A percentile compares a stretch with the other conserved stretches of the same genome.
Conservation (phyloP, 2,113 vertebrate species). For the Dermatemys mawii region DNA sequence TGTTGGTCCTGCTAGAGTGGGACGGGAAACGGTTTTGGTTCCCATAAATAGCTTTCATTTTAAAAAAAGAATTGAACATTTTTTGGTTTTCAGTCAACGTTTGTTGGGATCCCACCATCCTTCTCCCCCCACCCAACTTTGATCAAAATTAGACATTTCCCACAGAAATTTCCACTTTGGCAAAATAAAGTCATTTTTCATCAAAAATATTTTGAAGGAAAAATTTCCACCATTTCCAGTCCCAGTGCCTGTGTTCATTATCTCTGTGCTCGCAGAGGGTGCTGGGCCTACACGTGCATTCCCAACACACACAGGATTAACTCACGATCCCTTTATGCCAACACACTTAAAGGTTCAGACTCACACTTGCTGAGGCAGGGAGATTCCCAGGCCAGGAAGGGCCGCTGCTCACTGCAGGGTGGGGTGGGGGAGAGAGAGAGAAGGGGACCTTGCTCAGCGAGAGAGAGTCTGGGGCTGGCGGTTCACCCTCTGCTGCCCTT, state of each 20-base stretch:
- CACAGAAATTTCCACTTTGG: background rate
- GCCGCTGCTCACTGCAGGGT: background rate
- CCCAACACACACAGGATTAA: background rate
- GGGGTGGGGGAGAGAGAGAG: background rate
- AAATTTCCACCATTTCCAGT: no score
- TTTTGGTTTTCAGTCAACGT: background rate
- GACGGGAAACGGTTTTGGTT: background rate
- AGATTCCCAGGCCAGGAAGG: background rate
- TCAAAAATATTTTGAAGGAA: background rate
- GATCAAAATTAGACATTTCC: background rate
- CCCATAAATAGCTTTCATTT: background rate
- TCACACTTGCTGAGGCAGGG: background rate
- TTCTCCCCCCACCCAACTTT: rapidly evolving
- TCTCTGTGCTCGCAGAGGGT: background rate
- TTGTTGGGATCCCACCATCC: background rate
- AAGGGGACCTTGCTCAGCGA: background rate
- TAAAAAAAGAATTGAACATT: background rate
- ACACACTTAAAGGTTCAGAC: background rate
- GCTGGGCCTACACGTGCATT: background rate
- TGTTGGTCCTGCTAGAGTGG: background rate
- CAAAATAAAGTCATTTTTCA: background rate
- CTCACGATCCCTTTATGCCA: background rate
- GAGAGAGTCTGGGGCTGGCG: background rate
- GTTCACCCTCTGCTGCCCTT: background rate
- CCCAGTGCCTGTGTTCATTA: background rate